Conservation (phyloP, 2,797 vertebrate genomes). For the Oryzias sinensis region DNA sequence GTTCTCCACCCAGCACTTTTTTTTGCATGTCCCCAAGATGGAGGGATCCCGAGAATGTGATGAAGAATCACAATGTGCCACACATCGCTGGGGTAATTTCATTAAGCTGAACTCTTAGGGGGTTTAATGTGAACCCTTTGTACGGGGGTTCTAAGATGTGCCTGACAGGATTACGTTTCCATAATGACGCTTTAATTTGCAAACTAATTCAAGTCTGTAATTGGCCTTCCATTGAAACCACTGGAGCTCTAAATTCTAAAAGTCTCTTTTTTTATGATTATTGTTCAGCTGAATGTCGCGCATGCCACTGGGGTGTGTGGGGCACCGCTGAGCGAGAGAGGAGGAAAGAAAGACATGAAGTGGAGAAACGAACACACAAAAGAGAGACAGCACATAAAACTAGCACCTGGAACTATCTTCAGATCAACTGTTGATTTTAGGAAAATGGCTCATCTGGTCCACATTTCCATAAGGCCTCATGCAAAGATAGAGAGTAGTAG, state of each 20-base stretch:
- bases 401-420: conserved; percentile 42
- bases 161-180: conserved; percentile 93
- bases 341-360: background rate
- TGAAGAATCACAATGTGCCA: conserved; percentile 64
- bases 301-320: conserved; percentile 64
- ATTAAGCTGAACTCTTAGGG: conserved; percentile 72
- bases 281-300: conserved; percentile 88
- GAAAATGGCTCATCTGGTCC: conserved; percentile 50
- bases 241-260: conserved; percentile 92
- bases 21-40: conserved; percentile 35
- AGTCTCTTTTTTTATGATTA: conserved; percentile 77
- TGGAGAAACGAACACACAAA: conserved; percentile 2
- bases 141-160: conserved; percentile 75
- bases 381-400: conserved; percentile 7
- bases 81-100: conserved; percentile 64
- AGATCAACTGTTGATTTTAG: conserved; percentile 47
- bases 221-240: conserved; percentile 95
- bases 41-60: conserved; percentile 56
- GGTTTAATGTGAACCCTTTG: conserved; percentile 77
- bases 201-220: conserved; percentile 97
- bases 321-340: conserved; percentile 8
- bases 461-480: conserved; percentile 32
- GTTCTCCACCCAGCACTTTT: conserved; percentile 29
- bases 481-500: conserved; percentile 56
- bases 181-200: conserved; percentile 97